These are phyloP conservation scores for Bellardia bayeri DNA, from an alignment of 2,888 invertebrate species.

Conservation along the genomic window DNA sequence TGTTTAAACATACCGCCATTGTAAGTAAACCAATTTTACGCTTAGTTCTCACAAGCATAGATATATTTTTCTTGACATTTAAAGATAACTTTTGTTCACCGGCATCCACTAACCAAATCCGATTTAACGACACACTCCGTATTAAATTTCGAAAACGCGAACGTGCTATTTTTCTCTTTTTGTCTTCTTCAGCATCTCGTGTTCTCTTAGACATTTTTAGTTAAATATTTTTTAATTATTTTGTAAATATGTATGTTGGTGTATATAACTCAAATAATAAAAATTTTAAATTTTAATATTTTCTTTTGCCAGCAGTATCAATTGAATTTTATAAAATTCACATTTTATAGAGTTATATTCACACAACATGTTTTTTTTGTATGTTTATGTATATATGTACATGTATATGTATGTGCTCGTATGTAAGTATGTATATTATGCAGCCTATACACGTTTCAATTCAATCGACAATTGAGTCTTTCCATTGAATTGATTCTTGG, in stretches of 20 bases:
- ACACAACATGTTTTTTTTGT: too few relatives aligned
- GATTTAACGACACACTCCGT: conserved; percentile 86
- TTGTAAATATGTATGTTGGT: background rate
- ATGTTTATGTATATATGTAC: too few relatives aligned
- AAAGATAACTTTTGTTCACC: conserved; percentile 75
- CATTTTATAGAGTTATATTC: too few relatives aligned
- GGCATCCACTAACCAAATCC: conserved; percentile 77
- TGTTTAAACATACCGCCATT: conserved; percentile 83
- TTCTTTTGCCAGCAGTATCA: background rate
- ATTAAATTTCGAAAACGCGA: conserved; percentile 86
- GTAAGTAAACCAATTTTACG: conserved; percentile 85
- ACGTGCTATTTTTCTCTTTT: conserved; percentile 85
- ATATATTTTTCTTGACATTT: conserved; percentile 85
- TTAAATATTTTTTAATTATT: background rate
- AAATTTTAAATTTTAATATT: background rate
- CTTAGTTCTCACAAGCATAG: conserved; percentile 85
- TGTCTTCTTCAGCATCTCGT: conserved; percentile 67
- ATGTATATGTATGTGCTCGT: too few relatives aligned
- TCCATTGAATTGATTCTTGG: too few relatives aligned
- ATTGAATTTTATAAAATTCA: background rate
- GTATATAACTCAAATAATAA: too few relatives aligned
- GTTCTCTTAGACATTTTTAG: conserved; percentile 73
- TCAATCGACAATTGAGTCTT: too few relatives aligned
- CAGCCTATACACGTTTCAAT: too few relatives aligned
- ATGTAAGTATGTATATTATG: too few relatives aligned